Percentiles rank a stretch among this genome's conserved stretches.
Evolutionary conservation across 2,113 vertebrate genomes (phyloP).

Genomic region (Lucifuga dentata): DNA sequence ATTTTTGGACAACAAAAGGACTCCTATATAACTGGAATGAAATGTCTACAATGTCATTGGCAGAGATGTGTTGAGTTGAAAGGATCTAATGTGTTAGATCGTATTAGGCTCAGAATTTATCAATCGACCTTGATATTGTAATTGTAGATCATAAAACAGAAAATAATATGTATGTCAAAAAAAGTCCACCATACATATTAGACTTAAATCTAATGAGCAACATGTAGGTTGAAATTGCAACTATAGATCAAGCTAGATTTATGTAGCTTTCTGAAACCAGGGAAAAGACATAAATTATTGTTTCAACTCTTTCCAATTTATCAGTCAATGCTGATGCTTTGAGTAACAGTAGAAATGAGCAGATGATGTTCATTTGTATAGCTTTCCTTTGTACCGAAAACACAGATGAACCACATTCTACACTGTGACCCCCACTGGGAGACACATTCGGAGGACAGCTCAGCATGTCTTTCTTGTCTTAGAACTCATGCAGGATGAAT

Average conservation of each 20-base stretch:
- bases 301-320: conserved; percentile 46
- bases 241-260: not conserved
- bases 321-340: conserved; percentile 38
- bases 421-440: conserved; percentile 69
- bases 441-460: conserved; percentile 73
- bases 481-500: conserved; percentile 56
- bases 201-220: conserved; percentile 30
- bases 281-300: conserved; percentile 28
- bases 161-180: conserved; percentile 19
- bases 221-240: not conserved
- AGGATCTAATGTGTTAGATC: too few relatives aligned
- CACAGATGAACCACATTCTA: conserved; percentile 37
- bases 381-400: conserved; percentile 29
- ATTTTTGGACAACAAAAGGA: too few relatives aligned
- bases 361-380: conserved; percentile 30
- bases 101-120: too few relatives aligned
- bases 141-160: conserved; percentile 42
- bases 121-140: not conserved
- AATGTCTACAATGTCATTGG: too few relatives aligned
- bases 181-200: conserved; percentile 26
- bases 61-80: too few relatives aligned
- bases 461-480: conserved; percentile 72
- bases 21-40: too few relatives aligned
- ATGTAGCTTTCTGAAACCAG: conserved; percentile 1
- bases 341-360: conserved; percentile 26